phyloP scores from a whole-genome alignment of 2,113 vertebrate genomes.

The Malurus melanocephalus region DNA sequence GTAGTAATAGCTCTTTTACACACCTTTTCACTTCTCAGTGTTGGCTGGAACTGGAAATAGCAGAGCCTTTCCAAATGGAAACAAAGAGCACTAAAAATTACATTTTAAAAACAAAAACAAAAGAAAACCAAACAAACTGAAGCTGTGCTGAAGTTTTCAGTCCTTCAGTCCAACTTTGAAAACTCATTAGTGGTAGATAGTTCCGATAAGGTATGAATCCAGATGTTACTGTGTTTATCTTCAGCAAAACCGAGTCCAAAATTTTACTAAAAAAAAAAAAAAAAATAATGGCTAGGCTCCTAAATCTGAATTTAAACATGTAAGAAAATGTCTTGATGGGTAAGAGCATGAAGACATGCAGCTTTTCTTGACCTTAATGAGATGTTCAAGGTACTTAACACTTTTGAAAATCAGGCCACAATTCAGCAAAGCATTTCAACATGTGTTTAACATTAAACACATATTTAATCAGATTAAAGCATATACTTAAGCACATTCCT shows the following conservation, averaged over 20 bases:
- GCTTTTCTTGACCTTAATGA: constrained; percentile 58
- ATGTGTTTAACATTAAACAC: constrained; percentile 62
- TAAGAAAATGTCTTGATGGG: constrained; percentile 30
- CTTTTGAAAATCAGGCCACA: constrained; percentile 59
- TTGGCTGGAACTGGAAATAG: constrained; percentile 19
- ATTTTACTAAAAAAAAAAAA: not conserved
- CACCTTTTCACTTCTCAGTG: constrained; percentile 10
- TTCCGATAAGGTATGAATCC: constrained; percentile 56
- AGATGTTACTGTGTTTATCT: constrained; percentile 53
- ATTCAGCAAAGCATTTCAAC: constrained; percentile 59
- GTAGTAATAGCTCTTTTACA: constrained; percentile 18
- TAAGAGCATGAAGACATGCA: constrained; percentile 28
- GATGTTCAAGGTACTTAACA: constrained; percentile 49
- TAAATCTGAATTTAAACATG: constrained; percentile 29
- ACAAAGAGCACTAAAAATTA: constrained; percentile 14
- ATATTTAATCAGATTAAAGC: constrained; percentile 64
- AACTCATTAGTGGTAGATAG: constrained; percentile 40
- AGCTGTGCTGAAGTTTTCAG: not conserved
- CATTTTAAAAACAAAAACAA: constrained; percentile 20
- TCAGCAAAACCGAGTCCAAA: not conserved
- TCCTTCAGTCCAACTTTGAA: constrained; percentile 30
- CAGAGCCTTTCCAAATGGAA: constrained; percentile 37
- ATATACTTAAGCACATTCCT: constrained; percentile 55
- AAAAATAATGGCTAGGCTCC: constrained; percentile 1
- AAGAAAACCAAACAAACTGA: constrained; percentile 15